phyloP scores from a whole-genome alignment of 1,140 invertebrate species.

The Drosophila quadrilineata region DNA sequence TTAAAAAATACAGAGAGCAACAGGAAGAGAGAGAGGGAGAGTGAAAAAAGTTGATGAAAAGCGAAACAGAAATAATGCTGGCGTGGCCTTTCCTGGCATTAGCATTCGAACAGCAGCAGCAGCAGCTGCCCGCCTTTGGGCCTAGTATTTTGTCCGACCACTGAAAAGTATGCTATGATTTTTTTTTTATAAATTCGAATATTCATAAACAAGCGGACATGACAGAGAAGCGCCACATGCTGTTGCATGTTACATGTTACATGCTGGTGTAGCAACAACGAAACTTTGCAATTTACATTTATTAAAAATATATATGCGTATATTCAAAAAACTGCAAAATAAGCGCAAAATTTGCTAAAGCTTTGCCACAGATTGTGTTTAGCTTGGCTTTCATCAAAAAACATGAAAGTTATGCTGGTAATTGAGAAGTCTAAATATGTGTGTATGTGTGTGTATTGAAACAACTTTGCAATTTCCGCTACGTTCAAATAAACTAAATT shows the following conservation, averaged over 20 bases:
- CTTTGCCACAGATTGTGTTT: too few species aligned
- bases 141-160: too few species aligned
- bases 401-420: not conserved
- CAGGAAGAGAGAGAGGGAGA: too few species aligned
- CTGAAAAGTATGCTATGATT: constrained; percentile 17
- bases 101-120: constrained; percentile 5
- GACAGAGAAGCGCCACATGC: not conserved
- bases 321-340: too few species aligned
- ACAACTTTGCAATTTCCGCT: constrained; percentile 62
- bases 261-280: constrained; percentile 7
- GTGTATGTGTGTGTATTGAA: constrained; percentile 11
- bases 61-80: not conserved
- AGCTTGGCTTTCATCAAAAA: constrained; percentile 7
- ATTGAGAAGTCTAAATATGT: not conserved
- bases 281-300: constrained; percentile 69
- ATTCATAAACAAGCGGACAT: too few species aligned
- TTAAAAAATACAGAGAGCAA: too few species aligned
- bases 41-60: too few species aligned
- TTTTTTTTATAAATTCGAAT: too few species aligned
- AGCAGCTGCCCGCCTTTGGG: too few species aligned
- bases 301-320: constrained; percentile 10
- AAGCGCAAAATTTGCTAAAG: too few species aligned
- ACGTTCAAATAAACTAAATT: constrained; percentile 56
- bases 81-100: constrained; percentile 5
- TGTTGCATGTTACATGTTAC: constrained; percentile 5